A percentile compares a stretch with the other conserved stretches of the same genome.
These are phyloP conservation scores for Epizoanthus rinbou DNA, from an alignment of 92 coral and sea anemone genomes.

Conservation along the genomic window DNA sequence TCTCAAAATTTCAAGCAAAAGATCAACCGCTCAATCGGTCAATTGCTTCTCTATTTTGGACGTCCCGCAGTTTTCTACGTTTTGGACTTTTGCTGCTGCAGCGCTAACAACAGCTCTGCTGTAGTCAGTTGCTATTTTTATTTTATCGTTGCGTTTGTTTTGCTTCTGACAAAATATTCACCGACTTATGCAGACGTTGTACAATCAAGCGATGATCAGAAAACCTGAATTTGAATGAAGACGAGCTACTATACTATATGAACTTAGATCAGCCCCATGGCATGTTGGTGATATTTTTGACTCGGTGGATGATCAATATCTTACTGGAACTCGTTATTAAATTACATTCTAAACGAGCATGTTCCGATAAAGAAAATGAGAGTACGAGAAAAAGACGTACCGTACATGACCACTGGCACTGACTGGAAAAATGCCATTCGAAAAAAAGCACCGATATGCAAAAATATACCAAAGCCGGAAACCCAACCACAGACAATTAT, in stretches of 20 bases:
- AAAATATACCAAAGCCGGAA: conserved; percentile 30
- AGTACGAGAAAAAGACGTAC: conserved; percentile 53
- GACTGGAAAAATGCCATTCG: conserved; percentile 57
- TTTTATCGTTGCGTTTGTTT: conserved; percentile 2
- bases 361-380: conserved; percentile 45
- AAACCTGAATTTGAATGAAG: conserved; percentile 35
- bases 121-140: conserved; percentile 1
- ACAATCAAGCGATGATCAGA: too few relatives aligned
- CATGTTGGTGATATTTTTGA: conserved; percentile 56
- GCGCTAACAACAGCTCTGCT: background rate
- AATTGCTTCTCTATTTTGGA: too few relatives aligned
- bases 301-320: conserved; percentile 43
- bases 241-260: conserved; percentile 28
- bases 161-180: conserved; percentile 50
- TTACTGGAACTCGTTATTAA: conserved; percentile 47
- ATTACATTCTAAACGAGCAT: conserved; percentile 44
- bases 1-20: conserved; percentile 28
- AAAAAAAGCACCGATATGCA: conserved; percentile 31
- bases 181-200: too few relatives aligned
- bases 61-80: too few relatives aligned
- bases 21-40: too few relatives aligned
- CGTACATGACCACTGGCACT: conserved; percentile 49
- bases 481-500: conserved; percentile 33
- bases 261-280: conserved; percentile 49
- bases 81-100: too few relatives aligned